Evolutionary conservation across 37 sponge, comb jelly and placozoan genomes (phyloP).

Genomic region (Beroe forskalii): DNA sequence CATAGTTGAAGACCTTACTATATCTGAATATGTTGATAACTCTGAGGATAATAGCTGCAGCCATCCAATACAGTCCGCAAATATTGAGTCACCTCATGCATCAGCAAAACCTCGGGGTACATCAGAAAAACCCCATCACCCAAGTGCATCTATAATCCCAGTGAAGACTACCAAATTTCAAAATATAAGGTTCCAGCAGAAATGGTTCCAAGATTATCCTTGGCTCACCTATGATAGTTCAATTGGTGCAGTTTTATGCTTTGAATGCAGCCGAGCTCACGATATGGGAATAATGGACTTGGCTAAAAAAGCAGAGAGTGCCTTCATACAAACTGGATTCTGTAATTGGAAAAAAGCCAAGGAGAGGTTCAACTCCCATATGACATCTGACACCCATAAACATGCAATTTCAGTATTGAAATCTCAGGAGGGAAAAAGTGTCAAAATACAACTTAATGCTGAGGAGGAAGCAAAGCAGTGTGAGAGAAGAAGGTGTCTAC

Average conservation of each 20-base stretch:
- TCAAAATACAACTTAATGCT: not conserved
- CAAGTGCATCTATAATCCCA: not conserved
- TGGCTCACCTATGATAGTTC: constrained; percentile 70
- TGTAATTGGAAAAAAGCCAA: constrained; percentile 67
- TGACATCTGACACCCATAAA: not conserved
- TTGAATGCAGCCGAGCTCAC: constrained; percentile 50
- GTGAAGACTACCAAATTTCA: not conserved
- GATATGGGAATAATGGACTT: constrained; percentile 47
- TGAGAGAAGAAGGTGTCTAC: not conserved
- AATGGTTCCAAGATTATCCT: constrained; percentile 66
- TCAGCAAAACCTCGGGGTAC: not conserved
- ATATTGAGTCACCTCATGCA: not conserved
- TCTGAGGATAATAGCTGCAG: not conserved
- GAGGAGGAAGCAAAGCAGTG: not conserved
- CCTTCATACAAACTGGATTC: constrained; percentile 63
- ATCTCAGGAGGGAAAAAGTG: not conserved
- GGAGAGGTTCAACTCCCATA: constrained; percentile 64
- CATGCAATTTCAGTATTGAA: not conserved
- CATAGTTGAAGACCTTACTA: not conserved
- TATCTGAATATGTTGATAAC: no score
- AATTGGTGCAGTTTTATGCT: constrained; percentile 67
- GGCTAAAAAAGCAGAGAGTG: not conserved
- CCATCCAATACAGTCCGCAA: not conserved
- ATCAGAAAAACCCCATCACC: not conserved
- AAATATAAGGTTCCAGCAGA: constrained; percentile 66